A percentile compares a stretch with the other conserved stretches of the same genome.
phyloP scores from a whole-genome alignment of 1,140 invertebrate species.

The Zaprionus taronus region DNA sequence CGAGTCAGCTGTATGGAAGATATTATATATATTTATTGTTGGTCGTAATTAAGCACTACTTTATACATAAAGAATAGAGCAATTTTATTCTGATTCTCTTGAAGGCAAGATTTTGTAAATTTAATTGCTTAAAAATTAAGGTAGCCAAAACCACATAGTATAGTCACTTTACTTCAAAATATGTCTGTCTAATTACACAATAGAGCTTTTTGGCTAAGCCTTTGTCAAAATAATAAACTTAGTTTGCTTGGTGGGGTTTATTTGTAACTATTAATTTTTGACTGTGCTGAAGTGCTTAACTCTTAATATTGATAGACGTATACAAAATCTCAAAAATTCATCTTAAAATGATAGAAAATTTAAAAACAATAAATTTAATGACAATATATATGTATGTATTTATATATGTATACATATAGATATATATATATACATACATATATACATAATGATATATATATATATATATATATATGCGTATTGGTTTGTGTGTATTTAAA shows the following conservation, averaged over 20 bases:
- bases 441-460: not conserved
- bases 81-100: not conserved
- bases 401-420: not conserved
- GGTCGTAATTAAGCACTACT: not conserved
- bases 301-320: not conserved
- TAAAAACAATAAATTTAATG: not conserved
- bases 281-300: too few relatives aligned
- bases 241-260: not conserved
- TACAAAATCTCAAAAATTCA: not conserved
- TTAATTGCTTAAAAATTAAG: too few relatives aligned
- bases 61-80: not conserved
- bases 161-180: not conserved
- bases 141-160: not conserved
- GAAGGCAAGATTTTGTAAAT: too few relatives aligned
- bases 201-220: not conserved
- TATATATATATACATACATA: not conserved
- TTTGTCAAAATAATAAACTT: not conserved
- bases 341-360: too few relatives aligned
- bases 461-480: constrained; percentile 24
- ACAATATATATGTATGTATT: not conserved
- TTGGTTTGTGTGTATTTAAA: not conserved
- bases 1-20: too few relatives aligned
- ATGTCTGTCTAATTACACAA: not conserved
- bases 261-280: too few relatives aligned
- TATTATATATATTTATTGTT: not conserved